phyloP scores from a whole-genome alignment of 2,888 invertebrate species.

The Vannuccia rotundouncinata region DNA sequence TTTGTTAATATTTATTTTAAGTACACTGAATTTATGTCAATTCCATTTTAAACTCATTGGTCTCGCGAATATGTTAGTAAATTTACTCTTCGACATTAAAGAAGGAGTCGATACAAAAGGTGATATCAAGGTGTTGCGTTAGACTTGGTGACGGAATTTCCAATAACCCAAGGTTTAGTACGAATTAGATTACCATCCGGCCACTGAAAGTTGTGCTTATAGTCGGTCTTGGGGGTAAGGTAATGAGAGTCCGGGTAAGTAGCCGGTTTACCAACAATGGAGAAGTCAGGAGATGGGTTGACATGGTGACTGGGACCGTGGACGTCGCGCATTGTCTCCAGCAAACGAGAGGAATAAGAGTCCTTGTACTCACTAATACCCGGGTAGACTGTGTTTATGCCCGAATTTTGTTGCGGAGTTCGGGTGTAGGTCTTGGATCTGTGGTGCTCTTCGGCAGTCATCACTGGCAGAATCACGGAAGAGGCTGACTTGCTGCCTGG shows the following conservation, averaged over 20 bases:
- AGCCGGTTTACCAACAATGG: slow-evolving; percentile 47
- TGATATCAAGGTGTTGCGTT: background rate
- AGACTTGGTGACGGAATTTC: background rate
- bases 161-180: background rate
- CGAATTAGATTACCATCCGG: slow-evolving; percentile 47
- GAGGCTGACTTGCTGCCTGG: background rate
- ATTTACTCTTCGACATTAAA: no score
- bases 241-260: slow-evolving; percentile 1
- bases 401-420: slow-evolving; percentile 52
- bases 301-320: slow-evolving; percentile 47
- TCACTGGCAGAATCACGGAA: background rate
- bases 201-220: slow-evolving; percentile 52
- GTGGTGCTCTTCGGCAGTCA: slow-evolving; percentile 41
- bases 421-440: slow-evolving; percentile 42
- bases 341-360: background rate
- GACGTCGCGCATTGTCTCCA: slow-evolving; percentile 23
- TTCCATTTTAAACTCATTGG: no score
- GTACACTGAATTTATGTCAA: no score
- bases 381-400: slow-evolving; percentile 54
- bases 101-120: no score
- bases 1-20: no score
- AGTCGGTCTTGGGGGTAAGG: slow-evolving; percentile 46
- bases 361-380: slow-evolving; percentile 52
- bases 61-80: no score
- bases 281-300: slow-evolving; percentile 53